Evolutionary conservation across 2,797 vertebrate species (phyloP), one percentile per base, ranked within the genome.

Genomic region (Pangasius larnaudii): DNA sequence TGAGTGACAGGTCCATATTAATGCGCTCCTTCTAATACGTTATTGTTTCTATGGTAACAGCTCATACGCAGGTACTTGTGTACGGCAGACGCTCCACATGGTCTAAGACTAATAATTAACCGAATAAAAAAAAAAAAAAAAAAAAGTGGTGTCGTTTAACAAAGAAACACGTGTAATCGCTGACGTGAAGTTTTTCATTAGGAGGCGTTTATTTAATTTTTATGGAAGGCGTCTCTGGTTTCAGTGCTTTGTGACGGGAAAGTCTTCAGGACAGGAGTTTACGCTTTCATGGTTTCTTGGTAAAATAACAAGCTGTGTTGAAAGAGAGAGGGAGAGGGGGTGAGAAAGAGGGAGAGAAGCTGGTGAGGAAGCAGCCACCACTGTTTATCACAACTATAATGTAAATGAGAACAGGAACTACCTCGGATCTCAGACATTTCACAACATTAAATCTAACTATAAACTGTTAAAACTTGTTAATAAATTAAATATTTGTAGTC

Each of bases 271-370:
- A 0, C 49, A 49, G 49, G 49, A 11, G 49, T 49, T 49, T 49
- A 49, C 49, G 10, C 49, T 49, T 49, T 49, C 67, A 36, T 33
- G 13, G 67, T 36, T 69, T 36, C 1, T 19, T 36, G 67, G 1
- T 33, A 5, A 69, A 74, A 74, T 46, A 46, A 39, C 33, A 46
- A 49, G 10, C 49, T 49, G 49, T 49, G 46, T 11, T 11, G 49
- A 49, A 10, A 49, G 46, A 49, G 19, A 7, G 19, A 22, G 22
- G 2, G 22, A 8, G 22, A 8, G 1, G 1, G 22, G 24, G 58
- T 0, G 58, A 2, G 58, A 0, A 0, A 8, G 42, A 0, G 14
- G 9, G 8, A 27, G 7, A 2, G 4, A 8, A 24, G 30, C n/a
- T 16, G 27, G 27, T 14, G 65, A 67, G 30, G 63, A 33, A 33